A percentile compares a stretch with the other conserved stretches of the same genome.
Conservation (phyloP, 2,797 vertebrate species). For the Leptatherina wallacei region DNA sequence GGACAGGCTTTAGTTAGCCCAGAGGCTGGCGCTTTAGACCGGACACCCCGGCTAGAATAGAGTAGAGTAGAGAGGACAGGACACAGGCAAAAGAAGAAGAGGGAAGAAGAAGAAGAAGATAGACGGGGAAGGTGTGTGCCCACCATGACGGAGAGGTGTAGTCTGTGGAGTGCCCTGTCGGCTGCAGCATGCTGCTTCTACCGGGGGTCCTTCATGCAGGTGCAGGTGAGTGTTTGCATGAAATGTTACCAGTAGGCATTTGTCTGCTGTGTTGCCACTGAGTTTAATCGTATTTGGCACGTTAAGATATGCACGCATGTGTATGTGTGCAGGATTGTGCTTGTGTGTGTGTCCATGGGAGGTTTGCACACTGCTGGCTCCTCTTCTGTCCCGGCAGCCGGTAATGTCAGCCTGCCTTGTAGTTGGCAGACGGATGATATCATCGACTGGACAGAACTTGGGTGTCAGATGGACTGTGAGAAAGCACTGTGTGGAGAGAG, state of each 20-base stretch:
- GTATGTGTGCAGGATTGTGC: neutral
- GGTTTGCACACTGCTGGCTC: constrained; percentile 48
- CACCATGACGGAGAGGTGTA: constrained; percentile 96
- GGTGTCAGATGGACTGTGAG: constrained; percentile 56
- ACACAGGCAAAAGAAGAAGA: constrained; percentile 16
- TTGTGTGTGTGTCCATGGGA: constrained; percentile 25
- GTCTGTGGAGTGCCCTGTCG: constrained; percentile 97
- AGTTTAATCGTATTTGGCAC: constrained; percentile 23
- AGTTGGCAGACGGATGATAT: constrained; percentile 67
- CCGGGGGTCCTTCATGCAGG: constrained; percentile 98
- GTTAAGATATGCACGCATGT: constrained; percentile 18
- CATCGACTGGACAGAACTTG: constrained; percentile 51
- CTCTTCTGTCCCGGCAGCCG: constrained; percentile 49
- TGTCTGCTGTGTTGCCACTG: constrained; percentile 19
- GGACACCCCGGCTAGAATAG: constrained; percentile 46
- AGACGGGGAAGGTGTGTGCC: constrained; percentile 45
- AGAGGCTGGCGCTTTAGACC: constrained; percentile 41
- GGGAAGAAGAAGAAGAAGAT: constrained; percentile 32
- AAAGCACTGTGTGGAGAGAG: constrained; percentile 28
- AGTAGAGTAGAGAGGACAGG: constrained; percentile 34
- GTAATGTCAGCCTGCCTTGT: constrained; percentile 58
- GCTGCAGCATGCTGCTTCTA: constrained; percentile 99
- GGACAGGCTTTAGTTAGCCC: constrained; percentile 59
- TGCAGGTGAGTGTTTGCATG: constrained; percentile 89
- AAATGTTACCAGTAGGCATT: constrained; percentile 9